phyloP scores from a whole-genome alignment of 2,113 vertebrate species.

The Spheniscus mendiculus region DNA sequence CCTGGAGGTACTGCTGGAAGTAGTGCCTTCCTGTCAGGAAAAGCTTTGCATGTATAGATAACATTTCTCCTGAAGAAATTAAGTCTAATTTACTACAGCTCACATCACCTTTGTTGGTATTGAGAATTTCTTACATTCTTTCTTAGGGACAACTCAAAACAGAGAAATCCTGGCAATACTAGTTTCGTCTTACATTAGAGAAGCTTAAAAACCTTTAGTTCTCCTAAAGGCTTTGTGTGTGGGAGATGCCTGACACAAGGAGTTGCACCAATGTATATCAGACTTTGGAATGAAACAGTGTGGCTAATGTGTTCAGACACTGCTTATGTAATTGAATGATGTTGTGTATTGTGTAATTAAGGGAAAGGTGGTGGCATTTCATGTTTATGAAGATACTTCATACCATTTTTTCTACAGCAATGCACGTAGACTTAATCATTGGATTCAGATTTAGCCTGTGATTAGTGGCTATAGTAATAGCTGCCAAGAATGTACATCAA shows the following conservation, averaged over 20 bases:
- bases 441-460: neutral
- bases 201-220: neutral
- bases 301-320: neutral
- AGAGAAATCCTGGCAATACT: neutral
- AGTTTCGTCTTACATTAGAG: neutral
- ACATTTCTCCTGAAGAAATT: neutral
- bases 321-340: neutral
- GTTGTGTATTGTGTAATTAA: conserved; percentile 10
- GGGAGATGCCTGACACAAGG: neutral
- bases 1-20: neutral
- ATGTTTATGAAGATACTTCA: neutral
- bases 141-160: neutral
- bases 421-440: rapidly evolving
- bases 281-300: neutral
- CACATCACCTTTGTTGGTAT: neutral
- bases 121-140: neutral
- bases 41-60: neutral
- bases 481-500: neutral
- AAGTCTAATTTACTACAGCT: neutral
- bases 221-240: neutral
- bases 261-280: neutral
- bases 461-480: neutral
- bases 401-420: neutral
- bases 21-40: neutral
- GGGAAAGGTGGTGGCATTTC: neutral